Conservation (phyloP, 2,113 vertebrate species). For the Lates calcarifer region DNA sequence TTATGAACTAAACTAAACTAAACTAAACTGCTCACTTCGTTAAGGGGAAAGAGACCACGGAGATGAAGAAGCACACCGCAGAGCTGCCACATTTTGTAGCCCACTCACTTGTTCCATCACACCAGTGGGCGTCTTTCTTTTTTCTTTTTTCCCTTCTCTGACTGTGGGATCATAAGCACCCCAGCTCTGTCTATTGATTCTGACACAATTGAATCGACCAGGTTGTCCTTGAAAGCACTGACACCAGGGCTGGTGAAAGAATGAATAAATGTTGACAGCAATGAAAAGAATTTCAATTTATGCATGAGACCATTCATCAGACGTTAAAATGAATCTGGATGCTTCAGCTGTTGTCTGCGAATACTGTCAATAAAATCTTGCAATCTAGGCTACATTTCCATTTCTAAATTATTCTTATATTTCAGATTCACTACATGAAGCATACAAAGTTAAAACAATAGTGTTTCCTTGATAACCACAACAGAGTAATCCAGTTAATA, state of each 20-base stretch:
- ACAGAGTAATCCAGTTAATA: neutral
- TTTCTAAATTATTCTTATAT: neutral
- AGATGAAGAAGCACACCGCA: constrained; percentile 9
- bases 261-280: neutral
- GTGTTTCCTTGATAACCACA: too few species aligned
- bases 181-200: constrained; percentile 11
- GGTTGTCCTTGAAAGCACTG: constrained; percentile 1
- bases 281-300: neutral
- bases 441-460: too few species aligned
- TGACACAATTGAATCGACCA: constrained; percentile 12
- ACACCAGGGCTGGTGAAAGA: neutral
- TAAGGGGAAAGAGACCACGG: neutral
- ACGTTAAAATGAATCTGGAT: neutral
- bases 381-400: neutral
- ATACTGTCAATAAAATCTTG: neutral
- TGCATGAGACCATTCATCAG: neutral
- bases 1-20: neutral
- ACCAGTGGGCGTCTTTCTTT: neutral
- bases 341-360: neutral
- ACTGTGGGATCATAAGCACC: neutral
- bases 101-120: constrained; percentile 43
- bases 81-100: constrained; percentile 34
- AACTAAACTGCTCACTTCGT: constrained; percentile 27
- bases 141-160: neutral
- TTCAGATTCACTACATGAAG: neutral